Evolutionary conservation across 2,797 vertebrate genomes (phyloP), one percentile per base, ranked within the genome.

Genomic region (Aeoliscus strigatus): DNA sequence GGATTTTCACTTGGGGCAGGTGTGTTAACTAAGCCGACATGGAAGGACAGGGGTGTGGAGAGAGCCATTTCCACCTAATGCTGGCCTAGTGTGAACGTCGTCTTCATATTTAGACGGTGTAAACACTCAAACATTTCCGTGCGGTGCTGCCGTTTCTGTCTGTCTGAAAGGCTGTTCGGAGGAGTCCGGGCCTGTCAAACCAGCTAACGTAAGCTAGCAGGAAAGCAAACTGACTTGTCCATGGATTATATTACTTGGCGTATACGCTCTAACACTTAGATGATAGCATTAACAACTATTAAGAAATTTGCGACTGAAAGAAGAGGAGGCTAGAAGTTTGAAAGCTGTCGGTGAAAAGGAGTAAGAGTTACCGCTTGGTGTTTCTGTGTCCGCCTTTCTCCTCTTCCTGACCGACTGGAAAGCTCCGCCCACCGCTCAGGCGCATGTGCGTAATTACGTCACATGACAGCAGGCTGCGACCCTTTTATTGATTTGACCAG

Each of bases 301-400:
- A 3, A 13, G 14, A 1, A 9, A 17, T 5, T 33, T 3, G 18
- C 6, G 2, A 16, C 13, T 17, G 38, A 39, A 44, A 51, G 8
- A 29, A 33, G 4, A 39, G 4, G 9, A 3, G 8, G 11, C 4
- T 21, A 1, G 6, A 36, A 59, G 51, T 65, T 53, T 54, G 65
- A 50, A 72, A 62, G 48, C 32, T 44, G 6, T 14, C 1, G 5
- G 9, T 18, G 23, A 59, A 32, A 21, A 49, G 41, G 26, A 54
- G 79, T 21, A 21, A 3, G 3, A 21, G 18, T 21, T 84, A 86
- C 83, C 83, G 66, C 60, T 80, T 61, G 59, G 53, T 75, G 77
- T 79, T 62, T 75, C 64, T 72, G 68, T 80, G 80, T 86, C 82
- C 80, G 80, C 80, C 70, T 85, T 82, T 81, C 78, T 74, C 75